Evolutionary conservation across 2,888 invertebrate genomes (phyloP).

Genomic region (Acanthosepion pharaonis): DNA sequence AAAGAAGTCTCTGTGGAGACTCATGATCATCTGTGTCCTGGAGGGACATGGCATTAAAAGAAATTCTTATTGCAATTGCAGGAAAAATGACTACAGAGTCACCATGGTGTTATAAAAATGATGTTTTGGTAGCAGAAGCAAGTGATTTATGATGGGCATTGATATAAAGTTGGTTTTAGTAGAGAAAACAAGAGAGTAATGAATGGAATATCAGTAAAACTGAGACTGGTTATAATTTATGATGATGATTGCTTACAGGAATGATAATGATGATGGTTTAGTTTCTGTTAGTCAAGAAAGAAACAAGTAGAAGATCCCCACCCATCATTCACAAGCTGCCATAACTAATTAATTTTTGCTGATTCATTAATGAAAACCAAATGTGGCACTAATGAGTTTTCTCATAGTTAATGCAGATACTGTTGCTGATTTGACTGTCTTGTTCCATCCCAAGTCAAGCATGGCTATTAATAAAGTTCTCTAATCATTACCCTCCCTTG

Average conservation of each 20-base stretch:
- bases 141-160: too few relatives aligned
- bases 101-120: neutral
- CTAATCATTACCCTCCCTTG: neutral
- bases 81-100: neutral
- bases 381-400: neutral
- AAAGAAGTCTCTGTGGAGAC: too few relatives aligned
- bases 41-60: too few relatives aligned
- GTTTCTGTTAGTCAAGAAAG: neutral
- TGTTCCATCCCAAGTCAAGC: neutral
- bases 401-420: neutral
- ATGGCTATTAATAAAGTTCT: neutral
- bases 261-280: neutral
- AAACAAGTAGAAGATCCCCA: neutral
- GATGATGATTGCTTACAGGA: too few relatives aligned
- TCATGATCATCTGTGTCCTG: too few relatives aligned
- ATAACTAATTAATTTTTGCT: neutral
- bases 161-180: too few relatives aligned
- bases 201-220: neutral
- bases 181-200: neutral
- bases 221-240: neutral
- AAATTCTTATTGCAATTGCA: neutral
- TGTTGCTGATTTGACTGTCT: neutral
- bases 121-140: neutral
- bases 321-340: neutral
- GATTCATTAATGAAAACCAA: constrained; percentile 9